phyloP scores from a whole-genome alignment of 2,797 vertebrate genomes.

The Myiotriccus ornatus region DNA sequence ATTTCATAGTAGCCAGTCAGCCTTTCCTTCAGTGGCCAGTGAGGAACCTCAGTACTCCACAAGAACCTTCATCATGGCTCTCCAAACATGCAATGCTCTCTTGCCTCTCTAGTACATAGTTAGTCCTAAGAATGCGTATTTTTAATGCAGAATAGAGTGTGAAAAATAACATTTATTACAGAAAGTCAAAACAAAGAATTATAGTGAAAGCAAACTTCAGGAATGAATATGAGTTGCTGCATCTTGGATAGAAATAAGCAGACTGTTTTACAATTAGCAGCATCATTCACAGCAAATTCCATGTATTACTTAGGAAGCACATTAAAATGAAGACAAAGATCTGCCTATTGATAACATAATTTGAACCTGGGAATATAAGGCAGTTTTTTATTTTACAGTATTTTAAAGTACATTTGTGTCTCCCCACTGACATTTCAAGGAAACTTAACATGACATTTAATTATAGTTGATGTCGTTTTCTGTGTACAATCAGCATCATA shows the following conservation, averaged over 20 bases:
- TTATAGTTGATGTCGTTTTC: slow-evolving; percentile 47
- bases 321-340: neutral
- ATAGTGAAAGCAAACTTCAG: neutral
- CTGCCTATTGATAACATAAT: neutral
- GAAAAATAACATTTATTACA: neutral
- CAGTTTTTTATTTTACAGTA: slow-evolving; percentile 9
- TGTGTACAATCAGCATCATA: slow-evolving; percentile 22
- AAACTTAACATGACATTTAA: slow-evolving; percentile 47
- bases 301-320: neutral
- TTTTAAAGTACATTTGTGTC: neutral
- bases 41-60: neutral
- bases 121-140: neutral
- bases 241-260: neutral
- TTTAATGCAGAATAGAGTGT: neutral
- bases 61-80: fast-evolving
- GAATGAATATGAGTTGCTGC: neutral
- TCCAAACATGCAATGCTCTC: neutral
- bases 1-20: neutral
- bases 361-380: neutral
- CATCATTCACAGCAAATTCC: neutral
- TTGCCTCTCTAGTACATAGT: neutral
- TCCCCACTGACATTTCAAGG: slow-evolving; percentile 24
- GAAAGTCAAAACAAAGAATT: neutral
- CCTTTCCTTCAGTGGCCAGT: fast-evolving
- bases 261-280: neutral